Conservation (phyloP, 2,797 vertebrate species). For the Eutrigla gurnardus region DNA sequence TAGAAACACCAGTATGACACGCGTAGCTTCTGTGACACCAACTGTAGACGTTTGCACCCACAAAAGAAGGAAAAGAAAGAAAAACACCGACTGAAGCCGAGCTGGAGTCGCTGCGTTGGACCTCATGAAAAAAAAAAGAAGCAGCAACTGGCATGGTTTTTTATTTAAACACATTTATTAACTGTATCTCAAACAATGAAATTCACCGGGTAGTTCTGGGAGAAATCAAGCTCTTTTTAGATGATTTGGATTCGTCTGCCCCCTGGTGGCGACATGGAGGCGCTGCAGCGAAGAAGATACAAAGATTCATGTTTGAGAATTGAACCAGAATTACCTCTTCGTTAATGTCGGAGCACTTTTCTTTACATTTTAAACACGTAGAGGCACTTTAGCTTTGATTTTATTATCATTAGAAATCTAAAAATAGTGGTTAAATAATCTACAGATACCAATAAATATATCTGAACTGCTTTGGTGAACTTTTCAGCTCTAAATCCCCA, state of each 20-base stretch:
- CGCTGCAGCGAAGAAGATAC: slow-evolving; percentile 10
- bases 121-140: too few relatives aligned
- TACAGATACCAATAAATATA: not conserved
- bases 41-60: slow-evolving; percentile 66
- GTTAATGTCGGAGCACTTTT: slow-evolving; percentile 30
- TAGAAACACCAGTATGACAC: not conserved
- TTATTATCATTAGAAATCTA: not conserved
- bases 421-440: not conserved
- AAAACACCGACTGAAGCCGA: too few relatives aligned
- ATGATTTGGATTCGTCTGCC: slow-evolving; percentile 27
- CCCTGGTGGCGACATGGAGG: slow-evolving; percentile 46
- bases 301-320: not conserved
- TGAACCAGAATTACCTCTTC: slow-evolving; percentile 2
- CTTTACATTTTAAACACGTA: not conserved
- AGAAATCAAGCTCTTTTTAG: not conserved
- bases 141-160: too few relatives aligned
- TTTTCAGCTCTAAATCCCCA: slow-evolving; percentile 1
- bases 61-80: not conserved
- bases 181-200: too few relatives aligned
- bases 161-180: too few relatives aligned
- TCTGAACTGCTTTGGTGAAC: slow-evolving; percentile 20
- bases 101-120: too few relatives aligned
- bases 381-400: not conserved
- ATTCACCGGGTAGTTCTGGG: too few relatives aligned
- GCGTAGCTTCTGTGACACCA: slow-evolving; percentile 63